Evolutionary conservation across 2,888 invertebrate species (phyloP).

Genomic region (Bugulina stolonifera): DNA sequence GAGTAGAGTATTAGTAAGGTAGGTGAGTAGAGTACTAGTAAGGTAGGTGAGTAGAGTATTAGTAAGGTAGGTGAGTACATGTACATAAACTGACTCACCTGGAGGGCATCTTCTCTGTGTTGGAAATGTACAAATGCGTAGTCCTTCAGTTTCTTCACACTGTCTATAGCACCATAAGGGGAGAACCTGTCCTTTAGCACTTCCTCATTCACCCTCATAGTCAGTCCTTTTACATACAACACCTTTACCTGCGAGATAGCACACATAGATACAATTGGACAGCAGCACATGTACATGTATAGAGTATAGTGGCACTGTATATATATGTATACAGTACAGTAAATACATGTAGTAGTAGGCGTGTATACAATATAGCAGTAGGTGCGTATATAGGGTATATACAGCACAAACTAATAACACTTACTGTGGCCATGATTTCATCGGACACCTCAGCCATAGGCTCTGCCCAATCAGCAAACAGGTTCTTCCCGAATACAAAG

Average conservation of each 20-base stretch:
- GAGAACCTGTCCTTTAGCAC: constrained; percentile 22
- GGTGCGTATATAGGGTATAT: too few relatives aligned
- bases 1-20: too few relatives aligned
- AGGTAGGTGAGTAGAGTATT: background rate
- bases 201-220: constrained; percentile 16
- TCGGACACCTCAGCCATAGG: constrained; percentile 22
- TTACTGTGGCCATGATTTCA: constrained; percentile 16
- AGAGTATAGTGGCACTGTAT: background rate
- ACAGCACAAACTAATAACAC: too few relatives aligned
- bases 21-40: too few relatives aligned
- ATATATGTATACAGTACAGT: too few relatives aligned
- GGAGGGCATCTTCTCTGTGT: constrained; percentile 25
- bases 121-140: constrained; percentile 25
- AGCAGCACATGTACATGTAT: background rate
- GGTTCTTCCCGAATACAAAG: constrained; percentile 15
- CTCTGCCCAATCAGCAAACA: constrained; percentile 24
- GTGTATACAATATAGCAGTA: too few relatives aligned
- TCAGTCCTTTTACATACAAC: constrained; percentile 21
- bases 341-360: too few relatives aligned
- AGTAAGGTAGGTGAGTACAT: background rate
- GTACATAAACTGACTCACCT: too few relatives aligned
- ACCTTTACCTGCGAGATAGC: constrained; percentile 18
- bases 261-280: background rate
- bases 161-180: constrained; percentile 24
- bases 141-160: constrained; percentile 23